Evolutionary conservation across 2,797 vertebrate genomes (phyloP).

Genomic region (Erethizon dorsatum): DNA sequence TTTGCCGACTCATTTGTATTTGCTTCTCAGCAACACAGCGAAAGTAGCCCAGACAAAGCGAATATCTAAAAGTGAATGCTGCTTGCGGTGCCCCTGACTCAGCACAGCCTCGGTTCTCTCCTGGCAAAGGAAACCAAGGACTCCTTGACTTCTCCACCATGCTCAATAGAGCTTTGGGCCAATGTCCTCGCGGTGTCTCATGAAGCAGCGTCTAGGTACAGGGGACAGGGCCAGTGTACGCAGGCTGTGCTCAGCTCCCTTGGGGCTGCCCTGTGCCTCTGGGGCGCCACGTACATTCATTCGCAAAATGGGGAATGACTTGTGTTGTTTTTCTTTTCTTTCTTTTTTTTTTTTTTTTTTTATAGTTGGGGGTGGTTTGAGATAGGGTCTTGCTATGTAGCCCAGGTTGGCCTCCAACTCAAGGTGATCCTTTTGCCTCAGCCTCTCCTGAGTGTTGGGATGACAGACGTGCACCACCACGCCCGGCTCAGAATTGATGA

Average conservation of each 20-base stretch:
- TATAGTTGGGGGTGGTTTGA: not conserved
- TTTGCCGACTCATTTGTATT: constrained; percentile 6
- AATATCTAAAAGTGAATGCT: constrained; percentile 32
- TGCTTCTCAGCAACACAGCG: constrained; percentile 62
- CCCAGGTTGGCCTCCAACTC: not conserved
- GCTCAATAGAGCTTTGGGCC: not conserved
- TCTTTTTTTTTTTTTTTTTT: not conserved
- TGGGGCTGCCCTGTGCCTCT: not conserved
- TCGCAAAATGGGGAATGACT: not conserved
- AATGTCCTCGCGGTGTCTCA: not conserved
- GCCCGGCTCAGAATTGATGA: not conserved
- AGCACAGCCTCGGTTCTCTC: constrained; percentile 51
- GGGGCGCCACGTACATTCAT: not conserved
- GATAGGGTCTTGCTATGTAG: not conserved
- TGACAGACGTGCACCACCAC: not conserved
- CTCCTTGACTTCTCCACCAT: not conserved
- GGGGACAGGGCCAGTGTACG: not conserved
- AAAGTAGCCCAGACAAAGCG: not conserved
- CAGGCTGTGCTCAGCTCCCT: not conserved
- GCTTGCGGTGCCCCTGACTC: constrained; percentile 53
- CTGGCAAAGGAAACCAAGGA: constrained; percentile 63
- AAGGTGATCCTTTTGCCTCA: not conserved
- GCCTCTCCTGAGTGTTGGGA: not conserved
- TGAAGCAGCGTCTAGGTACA: constrained; percentile 13
- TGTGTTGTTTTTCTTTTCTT: not conserved